These are phyloP conservation scores for Acanthococcus lagerstroemiae DNA, from an alignment of 2,888 invertebrate species.

Conservation along the genomic window DNA sequence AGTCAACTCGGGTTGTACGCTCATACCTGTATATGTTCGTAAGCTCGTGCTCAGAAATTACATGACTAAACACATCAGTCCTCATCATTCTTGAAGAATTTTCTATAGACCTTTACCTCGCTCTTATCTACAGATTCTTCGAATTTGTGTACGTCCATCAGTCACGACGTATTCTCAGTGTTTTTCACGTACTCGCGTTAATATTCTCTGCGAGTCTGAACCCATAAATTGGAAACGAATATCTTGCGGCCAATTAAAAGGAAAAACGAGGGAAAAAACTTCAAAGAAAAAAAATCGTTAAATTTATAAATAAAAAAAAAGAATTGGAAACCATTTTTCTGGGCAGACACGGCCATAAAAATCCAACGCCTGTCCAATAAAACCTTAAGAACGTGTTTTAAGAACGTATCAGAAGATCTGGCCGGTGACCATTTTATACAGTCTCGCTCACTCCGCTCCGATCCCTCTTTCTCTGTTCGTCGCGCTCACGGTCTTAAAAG, in stretches of 20 bases:
- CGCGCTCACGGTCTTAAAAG: neutral
- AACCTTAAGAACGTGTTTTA: conserved; percentile 24
- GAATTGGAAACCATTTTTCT: conserved; percentile 27
- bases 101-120: too few relatives aligned
- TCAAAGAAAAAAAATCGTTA: conserved; percentile 15
- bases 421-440: conserved; percentile 13
- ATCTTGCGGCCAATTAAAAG: conserved; percentile 8
- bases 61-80: too few relatives aligned
- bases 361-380: conserved; percentile 17
- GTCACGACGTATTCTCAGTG: neutral
- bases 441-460: neutral
- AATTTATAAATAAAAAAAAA: conserved; percentile 23
- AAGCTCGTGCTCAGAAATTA: too few relatives aligned
- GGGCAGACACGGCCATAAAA: conserved; percentile 18
- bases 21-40: too few relatives aligned
- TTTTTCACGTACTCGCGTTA: neutral
- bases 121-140: neutral
- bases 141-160: neutral
- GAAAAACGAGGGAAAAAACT: neutral
- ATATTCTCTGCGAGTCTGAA: neutral
- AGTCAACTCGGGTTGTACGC: too few relatives aligned
- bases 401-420: conserved; percentile 26
- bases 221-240: conserved; percentile 9
- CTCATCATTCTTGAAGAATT: too few relatives aligned
- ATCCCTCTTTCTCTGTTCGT: neutral